Percentiles rank a stretch among this genome's conserved stretches.
Evolutionary conservation across 2,888 invertebrate genomes (phyloP).

Genomic region (Leptopilina drosophilae): DNA sequence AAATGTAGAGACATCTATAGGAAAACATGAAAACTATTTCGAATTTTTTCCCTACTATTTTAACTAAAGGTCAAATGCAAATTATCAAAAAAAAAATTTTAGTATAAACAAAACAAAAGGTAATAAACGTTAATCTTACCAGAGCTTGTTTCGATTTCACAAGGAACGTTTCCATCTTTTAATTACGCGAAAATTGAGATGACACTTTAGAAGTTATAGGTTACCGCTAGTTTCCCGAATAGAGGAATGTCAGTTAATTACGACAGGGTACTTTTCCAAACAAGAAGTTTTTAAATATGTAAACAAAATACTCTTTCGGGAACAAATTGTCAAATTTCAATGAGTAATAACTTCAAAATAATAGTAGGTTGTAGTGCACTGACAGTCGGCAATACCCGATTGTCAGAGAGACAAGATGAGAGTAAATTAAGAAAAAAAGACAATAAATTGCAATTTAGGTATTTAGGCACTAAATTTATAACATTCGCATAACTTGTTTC

Average conservation of each 20-base stretch:
- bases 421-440: neutral
- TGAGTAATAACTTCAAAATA: neutral
- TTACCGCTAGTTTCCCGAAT: neutral
- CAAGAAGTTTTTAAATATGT: neutral
- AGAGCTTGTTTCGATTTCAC: constrained; percentile 59
- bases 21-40: constrained; percentile 11
- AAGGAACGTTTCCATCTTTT: constrained; percentile 67
- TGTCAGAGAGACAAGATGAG: neutral
- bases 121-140: constrained; percentile 57
- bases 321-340: neutral
- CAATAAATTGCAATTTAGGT: neutral
- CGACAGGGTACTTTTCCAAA: neutral
- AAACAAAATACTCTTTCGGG: neutral
- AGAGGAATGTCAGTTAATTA: neutral
- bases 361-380: neutral
- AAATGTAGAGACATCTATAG: constrained; percentile 15
- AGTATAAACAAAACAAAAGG: constrained; percentile 10
- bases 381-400: constrained; percentile 2
- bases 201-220: neutral
- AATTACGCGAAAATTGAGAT: neutral
- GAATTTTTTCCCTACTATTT: constrained; percentile 12
- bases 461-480: neutral
- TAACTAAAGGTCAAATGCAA: constrained; percentile 12
- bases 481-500: neutral
- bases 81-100: neutral